Conservation (phyloP, 2,113 vertebrate genomes). For the Eleginops maclovinus region DNA sequence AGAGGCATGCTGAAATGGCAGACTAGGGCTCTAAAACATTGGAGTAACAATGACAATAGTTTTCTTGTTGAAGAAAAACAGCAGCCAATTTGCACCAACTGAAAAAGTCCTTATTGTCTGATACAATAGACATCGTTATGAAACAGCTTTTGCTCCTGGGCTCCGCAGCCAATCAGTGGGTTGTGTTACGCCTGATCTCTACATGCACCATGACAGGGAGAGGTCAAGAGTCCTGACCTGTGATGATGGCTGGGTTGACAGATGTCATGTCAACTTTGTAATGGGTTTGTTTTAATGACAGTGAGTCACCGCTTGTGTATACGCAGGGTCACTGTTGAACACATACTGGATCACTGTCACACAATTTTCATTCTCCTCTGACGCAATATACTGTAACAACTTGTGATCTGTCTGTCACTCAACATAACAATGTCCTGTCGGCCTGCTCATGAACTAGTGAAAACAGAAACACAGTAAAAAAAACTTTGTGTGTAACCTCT, state of each 20-base stretch:
- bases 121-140: constrained; percentile 42
- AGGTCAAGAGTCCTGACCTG: constrained; percentile 78
- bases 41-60: constrained; percentile 16
- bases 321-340: constrained; percentile 54
- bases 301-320: constrained; percentile 54
- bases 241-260: constrained; percentile 77
- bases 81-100: constrained; percentile 37
- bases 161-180: constrained; percentile 52
- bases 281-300: constrained; percentile 75
- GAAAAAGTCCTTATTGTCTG: constrained; percentile 33
- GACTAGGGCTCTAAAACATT: constrained; percentile 15
- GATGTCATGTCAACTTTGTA: constrained; percentile 80
- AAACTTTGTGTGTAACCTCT: constrained; percentile 22
- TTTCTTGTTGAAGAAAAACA: constrained; percentile 32
- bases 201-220: constrained; percentile 67
- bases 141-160: constrained; percentile 51
- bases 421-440: constrained; percentile 59
- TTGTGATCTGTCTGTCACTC: constrained; percentile 71
- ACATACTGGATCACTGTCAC: constrained; percentile 68
- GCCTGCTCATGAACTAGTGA: constrained; percentile 22
- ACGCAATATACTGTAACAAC: constrained; percentile 73
- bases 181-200: constrained; percentile 57
- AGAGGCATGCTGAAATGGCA: constrained; percentile 18
- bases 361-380: constrained; percentile 61
- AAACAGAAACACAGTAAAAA: constrained; percentile 30